These are phyloP conservation scores for Phthorimaea operculella DNA, from an alignment of 1,140 invertebrate genomes.

Conservation along the genomic window DNA sequence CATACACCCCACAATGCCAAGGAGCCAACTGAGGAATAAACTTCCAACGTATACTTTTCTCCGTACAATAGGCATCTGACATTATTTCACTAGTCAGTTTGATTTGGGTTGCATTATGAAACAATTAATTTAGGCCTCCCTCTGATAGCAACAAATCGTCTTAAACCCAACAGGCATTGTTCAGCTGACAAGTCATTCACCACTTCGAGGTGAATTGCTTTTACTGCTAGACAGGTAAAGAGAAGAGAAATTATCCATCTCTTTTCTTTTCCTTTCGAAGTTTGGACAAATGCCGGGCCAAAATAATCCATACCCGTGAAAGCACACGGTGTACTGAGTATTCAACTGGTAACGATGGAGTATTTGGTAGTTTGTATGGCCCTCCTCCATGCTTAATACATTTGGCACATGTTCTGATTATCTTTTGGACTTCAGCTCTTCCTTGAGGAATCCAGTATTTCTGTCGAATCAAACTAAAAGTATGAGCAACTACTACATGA, in stretches of 20 bases:
- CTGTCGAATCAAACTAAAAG: constrained; percentile 7
- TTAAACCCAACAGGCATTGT: constrained; percentile 25
- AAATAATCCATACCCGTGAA: constrained; percentile 13
- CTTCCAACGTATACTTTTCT: constrained; percentile 9
- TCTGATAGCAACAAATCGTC: constrained; percentile 31
- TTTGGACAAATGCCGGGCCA: constrained; percentile 2
- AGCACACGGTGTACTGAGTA: constrained; percentile 2
- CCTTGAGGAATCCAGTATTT: constrained; percentile 15
- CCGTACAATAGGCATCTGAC: constrained; percentile 8
- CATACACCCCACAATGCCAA: constrained; percentile 13
- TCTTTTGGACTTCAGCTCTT: constrained; percentile 5
- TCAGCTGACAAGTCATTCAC: constrained; percentile 28
- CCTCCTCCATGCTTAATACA: constrained; percentile 10
- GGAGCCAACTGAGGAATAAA: constrained; percentile 13
- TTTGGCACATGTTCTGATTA: neutral
- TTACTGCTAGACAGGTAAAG: constrained; percentile 26
- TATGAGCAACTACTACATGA: constrained; percentile 9
- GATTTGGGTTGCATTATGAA: constrained; percentile 11
- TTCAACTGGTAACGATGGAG: constrained; percentile 5
- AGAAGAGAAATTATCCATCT: constrained; percentile 32
- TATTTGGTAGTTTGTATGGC: constrained; percentile 9
- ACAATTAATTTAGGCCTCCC: constrained; percentile 40
- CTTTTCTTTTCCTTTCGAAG: constrained; percentile 22
- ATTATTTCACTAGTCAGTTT: constrained; percentile 9
- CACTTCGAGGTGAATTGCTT: constrained; percentile 38